phyloP scores from a whole-genome alignment of 2,797 vertebrate species.

The Decapterus maruadsi region DNA sequence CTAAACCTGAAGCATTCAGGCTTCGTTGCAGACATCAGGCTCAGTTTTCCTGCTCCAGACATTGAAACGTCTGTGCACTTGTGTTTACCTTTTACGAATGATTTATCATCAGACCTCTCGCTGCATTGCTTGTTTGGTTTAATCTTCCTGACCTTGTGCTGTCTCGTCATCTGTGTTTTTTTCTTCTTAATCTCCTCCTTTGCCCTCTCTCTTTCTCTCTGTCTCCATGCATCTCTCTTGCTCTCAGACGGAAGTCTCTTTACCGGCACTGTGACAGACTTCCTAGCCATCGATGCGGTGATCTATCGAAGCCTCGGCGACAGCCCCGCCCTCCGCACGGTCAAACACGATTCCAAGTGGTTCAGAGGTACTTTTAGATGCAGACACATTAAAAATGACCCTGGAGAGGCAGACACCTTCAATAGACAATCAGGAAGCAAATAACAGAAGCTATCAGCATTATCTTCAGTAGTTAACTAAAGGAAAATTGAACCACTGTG shows the following conservation, averaged over 20 bases:
- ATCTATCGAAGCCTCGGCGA: conserved; percentile 97
- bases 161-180: conserved; percentile 72
- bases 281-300: conserved; percentile 96
- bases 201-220: conserved; percentile 19
- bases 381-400: conserved; percentile 37
- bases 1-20: not conserved
- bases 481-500: conserved; percentile 22
- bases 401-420: conserved; percentile 30
- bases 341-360: conserved; percentile 99
- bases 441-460: conserved; percentile 30
- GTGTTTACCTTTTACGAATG: conserved; percentile 75
- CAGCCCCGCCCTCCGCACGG: conserved; percentile 93
- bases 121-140: conserved; percentile 74
- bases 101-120: conserved; percentile 74
- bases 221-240: conserved; percentile 31
- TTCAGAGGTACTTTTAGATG: conserved; percentile 90
- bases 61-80: conserved; percentile 51
- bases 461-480: conserved; percentile 5
- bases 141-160: conserved; percentile 81
- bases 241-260: conserved; percentile 94
- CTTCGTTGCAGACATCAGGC: conserved; percentile 27
- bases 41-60: conserved; percentile 45
- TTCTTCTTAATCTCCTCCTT: conserved; percentile 57
- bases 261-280: conserved; percentile 97
- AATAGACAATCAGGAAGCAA: conserved; percentile 34